phyloP scores from a whole-genome alignment of 2,113 vertebrate genomes.

The Oreochromis niloticus region DNA sequence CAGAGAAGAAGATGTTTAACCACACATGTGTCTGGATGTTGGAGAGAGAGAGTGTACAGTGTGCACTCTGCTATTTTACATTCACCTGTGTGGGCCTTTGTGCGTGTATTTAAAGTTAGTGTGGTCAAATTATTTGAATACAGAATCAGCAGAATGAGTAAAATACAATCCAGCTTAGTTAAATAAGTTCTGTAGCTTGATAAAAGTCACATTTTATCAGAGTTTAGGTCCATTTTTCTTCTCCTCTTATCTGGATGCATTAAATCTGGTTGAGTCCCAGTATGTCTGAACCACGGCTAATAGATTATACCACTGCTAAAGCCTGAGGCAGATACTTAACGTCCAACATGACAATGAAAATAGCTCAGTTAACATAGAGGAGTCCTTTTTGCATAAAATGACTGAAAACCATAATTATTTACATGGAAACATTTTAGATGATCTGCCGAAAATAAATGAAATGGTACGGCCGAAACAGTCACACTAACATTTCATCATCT shows the following conservation, averaged over 20 bases:
- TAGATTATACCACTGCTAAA: neutral
- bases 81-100: neutral
- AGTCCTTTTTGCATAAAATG: accelerated
- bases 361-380: accelerated
- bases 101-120: neutral
- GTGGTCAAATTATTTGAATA: neutral
- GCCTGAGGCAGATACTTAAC: neutral
- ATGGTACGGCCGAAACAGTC: accelerated
- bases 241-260: neutral
- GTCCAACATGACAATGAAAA: neutral
- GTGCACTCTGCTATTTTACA: neutral
- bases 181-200: neutral
- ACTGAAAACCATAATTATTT: neutral
- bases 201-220: neutral
- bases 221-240: accelerated
- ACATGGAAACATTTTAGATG: neutral
- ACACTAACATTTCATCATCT: neutral
- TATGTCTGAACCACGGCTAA: too few relatives aligned
- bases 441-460: accelerated
- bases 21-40: neutral
- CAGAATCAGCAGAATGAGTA: neutral
- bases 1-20: neutral
- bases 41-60: neutral
- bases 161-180: neutral
- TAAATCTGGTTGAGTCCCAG: too few relatives aligned